Percentiles rank a stretch among this genome's conserved stretches.
phyloP scores from a whole-genome alignment of 1,140 invertebrate species.

The Panagrolaimus sp. region DNA sequence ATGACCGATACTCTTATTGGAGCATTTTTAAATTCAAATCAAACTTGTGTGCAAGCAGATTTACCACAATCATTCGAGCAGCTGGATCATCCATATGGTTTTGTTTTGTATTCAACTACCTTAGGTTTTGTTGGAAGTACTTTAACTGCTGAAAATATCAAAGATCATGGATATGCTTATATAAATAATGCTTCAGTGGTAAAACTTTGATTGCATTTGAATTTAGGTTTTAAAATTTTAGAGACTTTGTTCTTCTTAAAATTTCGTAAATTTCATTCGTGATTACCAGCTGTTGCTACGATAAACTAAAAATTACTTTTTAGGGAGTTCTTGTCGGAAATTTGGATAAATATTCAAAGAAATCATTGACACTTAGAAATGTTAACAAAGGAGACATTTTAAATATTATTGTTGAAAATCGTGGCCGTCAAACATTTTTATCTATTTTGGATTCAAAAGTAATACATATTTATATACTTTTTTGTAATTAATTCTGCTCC shows the following conservation, averaged over 20 bases:
- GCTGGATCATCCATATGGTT: slow-evolving; percentile 23
- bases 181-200: slow-evolving; percentile 22
- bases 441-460: too few relatives aligned
- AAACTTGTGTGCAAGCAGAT: slow-evolving; percentile 1
- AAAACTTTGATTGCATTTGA: too few relatives aligned
- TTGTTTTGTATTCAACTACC: slow-evolving; percentile 20
- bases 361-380: background rate
- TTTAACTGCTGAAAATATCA: slow-evolving; percentile 11
- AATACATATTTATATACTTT: too few relatives aligned
- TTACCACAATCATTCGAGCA: slow-evolving; percentile 27
- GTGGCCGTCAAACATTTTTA: slow-evolving; percentile 19
- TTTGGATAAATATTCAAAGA: background rate
- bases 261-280: too few relatives aligned
- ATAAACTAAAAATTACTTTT: background rate
- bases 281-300: too few relatives aligned
- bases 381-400: background rate
- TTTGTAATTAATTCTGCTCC: background rate
- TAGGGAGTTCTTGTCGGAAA: slow-evolving; percentile 15
- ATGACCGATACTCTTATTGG: slow-evolving; percentile 4
- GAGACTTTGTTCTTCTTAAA: too few relatives aligned
- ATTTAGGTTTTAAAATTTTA: too few relatives aligned
- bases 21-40: slow-evolving; percentile 17
- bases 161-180: slow-evolving; percentile 31
- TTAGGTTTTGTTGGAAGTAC: background rate
- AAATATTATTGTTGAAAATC: slow-evolving; percentile 21